These are phyloP conservation scores for Hydrocynus forskahlii DNA, from an alignment of 2,797 vertebrate species.

Conservation along the genomic window DNA sequence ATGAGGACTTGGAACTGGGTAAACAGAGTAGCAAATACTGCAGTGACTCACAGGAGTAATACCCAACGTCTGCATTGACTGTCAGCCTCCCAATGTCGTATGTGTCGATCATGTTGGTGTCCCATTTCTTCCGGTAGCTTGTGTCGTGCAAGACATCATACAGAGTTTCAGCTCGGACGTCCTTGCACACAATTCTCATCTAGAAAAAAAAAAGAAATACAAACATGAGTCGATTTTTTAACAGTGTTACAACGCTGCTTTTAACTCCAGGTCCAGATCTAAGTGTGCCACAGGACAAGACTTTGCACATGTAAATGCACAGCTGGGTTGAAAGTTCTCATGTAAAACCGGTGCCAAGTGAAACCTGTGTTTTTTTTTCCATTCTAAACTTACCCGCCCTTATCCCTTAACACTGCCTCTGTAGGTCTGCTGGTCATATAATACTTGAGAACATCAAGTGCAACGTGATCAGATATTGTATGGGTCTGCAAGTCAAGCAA, in stretches of 20 bases:
- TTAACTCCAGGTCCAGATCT: background rate
- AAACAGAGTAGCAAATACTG: background rate
- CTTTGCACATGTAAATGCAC: background rate
- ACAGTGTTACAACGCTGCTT: background rate
- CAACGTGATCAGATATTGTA: constrained; percentile 63
- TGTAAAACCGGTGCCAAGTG: constrained; percentile 30
- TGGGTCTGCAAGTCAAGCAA: constrained; percentile 50
- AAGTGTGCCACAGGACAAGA: background rate
- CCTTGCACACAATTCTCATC: constrained; percentile 87
- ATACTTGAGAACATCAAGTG: constrained; percentile 54
- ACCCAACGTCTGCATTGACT: constrained; percentile 84
- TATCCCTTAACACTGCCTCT: constrained; percentile 45
- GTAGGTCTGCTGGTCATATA: constrained; percentile 44
- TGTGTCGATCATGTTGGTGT: constrained; percentile 87
- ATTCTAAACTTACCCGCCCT: constrained; percentile 41
- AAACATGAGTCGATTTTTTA: background rate
- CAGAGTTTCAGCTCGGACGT: constrained; percentile 78
- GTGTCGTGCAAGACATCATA: constrained; percentile 86
- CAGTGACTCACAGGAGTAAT: constrained; percentile 83
- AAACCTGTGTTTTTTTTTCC: constrained; percentile 47
- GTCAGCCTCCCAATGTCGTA: constrained; percentile 86
- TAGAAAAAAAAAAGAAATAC: constrained; percentile 56
- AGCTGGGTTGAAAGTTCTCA: constrained; percentile 17
- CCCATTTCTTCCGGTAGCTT: constrained; percentile 84
- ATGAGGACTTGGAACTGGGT: constrained; percentile 1